Evolutionary conservation across 2,797 vertebrate genomes (phyloP).

Genomic region (Staurois parvus): DNA sequence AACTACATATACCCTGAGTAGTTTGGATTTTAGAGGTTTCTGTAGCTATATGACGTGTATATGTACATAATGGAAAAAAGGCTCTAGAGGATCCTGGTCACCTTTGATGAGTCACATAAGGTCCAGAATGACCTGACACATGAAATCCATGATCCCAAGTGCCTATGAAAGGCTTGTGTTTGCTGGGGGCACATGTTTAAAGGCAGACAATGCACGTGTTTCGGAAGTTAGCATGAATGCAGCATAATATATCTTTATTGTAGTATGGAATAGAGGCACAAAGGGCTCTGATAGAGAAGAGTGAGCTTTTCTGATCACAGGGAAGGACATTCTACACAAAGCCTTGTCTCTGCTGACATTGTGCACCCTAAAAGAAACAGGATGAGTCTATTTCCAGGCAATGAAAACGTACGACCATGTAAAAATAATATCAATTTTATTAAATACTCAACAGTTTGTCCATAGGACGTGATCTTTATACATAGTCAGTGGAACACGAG

Average conservation of each 20-base stretch:
- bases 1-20: not conserved
- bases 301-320: slow-evolving; percentile 20
- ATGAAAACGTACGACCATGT: slow-evolving; percentile 70
- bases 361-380: not conserved
- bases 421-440: slow-evolving; percentile 87
- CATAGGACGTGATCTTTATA: slow-evolving; percentile 79
- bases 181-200: slow-evolving; percentile 1
- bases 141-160: not conserved
- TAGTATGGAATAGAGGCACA: slow-evolving; percentile 22
- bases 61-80: no score
- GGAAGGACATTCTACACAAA: slow-evolving; percentile 23
- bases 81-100: not conserved
- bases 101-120: not conserved
- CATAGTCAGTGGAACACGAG: slow-evolving; percentile 77
- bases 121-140: not conserved
- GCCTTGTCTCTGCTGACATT: not conserved
- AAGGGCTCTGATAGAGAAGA: slow-evolving; percentile 28
- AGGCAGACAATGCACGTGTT: slow-evolving; percentile 47
- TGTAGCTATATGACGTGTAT: no score
- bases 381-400: slow-evolving; percentile 9
- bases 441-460: slow-evolving; percentile 84
- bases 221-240: slow-evolving; percentile 53
- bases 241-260: slow-evolving; percentile 49
- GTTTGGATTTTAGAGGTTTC: no score
- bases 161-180: not conserved